Conservation (phyloP, 1,140 invertebrate species). For the Neodiprion pinetum region DNA sequence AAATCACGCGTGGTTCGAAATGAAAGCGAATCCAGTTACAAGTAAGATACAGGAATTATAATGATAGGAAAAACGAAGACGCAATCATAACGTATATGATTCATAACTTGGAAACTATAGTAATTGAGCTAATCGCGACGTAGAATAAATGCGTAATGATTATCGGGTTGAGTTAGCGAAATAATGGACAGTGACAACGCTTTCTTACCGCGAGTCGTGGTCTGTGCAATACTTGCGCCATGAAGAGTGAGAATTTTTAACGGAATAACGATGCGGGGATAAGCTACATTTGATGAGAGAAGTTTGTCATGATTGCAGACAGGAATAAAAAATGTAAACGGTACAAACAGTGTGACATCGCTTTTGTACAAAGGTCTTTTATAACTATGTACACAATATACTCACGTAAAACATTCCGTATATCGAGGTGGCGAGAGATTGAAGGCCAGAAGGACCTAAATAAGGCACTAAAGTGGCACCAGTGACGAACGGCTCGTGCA, state of each 20-base stretch:
- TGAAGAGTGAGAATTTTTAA: neutral
- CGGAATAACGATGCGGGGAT: neutral
- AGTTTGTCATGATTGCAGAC: neutral
- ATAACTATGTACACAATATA: neutral
- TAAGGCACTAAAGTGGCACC: too few species aligned
- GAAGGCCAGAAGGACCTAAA: too few species aligned
- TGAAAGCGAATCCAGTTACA: too few species aligned
- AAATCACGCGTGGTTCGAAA: too few species aligned
- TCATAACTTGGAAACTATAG: neutral
- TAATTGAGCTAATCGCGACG: neutral
- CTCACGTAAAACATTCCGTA: too few species aligned
- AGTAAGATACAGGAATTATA: neutral
- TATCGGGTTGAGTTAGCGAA: slow-evolving; percentile 25
- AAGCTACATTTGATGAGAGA: neutral
- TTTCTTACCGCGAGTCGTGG: neutral
- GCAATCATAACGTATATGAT: neutral
- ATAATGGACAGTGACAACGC: slow-evolving; percentile 17
- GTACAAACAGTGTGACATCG: slow-evolving; percentile 2
- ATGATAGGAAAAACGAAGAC: neutral
- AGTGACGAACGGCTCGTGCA: too few species aligned
- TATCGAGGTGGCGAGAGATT: too few species aligned
- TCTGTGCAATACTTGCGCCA: neutral
- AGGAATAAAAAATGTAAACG: neutral
- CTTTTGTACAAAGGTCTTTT: neutral
- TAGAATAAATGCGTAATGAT: slow-evolving; percentile 24